Evolutionary conservation across 2,888 invertebrate species (phyloP).

Genomic region (Drosophila sordidula): DNA sequence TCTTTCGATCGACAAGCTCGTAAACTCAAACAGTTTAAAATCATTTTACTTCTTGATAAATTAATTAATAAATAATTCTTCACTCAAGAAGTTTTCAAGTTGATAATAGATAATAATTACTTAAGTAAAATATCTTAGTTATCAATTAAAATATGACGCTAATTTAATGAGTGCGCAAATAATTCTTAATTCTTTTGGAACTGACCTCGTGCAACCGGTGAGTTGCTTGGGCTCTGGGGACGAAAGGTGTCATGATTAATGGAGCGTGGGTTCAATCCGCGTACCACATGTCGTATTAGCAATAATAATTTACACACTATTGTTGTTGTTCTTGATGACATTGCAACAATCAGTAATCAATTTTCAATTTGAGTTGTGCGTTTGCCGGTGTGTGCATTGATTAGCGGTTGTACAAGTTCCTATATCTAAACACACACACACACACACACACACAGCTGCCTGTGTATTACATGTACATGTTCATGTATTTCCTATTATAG

Average conservation of each 20-base stretch:
- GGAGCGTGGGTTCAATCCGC: constrained; percentile 19
- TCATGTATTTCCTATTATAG: constrained; percentile 15
- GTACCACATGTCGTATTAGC: constrained; percentile 51
- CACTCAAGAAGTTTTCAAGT: too few relatives aligned
- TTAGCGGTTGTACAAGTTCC: constrained; percentile 52
- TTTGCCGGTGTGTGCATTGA: constrained; percentile 48
- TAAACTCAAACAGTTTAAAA: too few relatives aligned
- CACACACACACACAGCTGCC: neutral
- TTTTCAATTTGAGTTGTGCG: constrained; percentile 58
- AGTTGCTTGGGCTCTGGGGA: neutral
- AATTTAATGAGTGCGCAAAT: too few relatives aligned
- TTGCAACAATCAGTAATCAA: constrained; percentile 68
- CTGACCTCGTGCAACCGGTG: neutral
- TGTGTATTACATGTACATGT: neutral
- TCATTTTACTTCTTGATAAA: too few relatives aligned
- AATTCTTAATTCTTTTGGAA: neutral
- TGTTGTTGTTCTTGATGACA: constrained; percentile 24
- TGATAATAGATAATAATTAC: too few relatives aligned
- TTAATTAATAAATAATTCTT: too few relatives aligned
- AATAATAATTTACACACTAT: constrained; percentile 60
- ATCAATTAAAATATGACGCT: too few relatives aligned
- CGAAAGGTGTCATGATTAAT: constrained; percentile 34
- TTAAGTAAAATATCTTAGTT: too few relatives aligned
- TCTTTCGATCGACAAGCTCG: too few relatives aligned
- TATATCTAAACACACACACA: constrained; percentile 1